Conservation (phyloP, 2,113 vertebrate species). For the Acanthochromis polyacanthus region DNA sequence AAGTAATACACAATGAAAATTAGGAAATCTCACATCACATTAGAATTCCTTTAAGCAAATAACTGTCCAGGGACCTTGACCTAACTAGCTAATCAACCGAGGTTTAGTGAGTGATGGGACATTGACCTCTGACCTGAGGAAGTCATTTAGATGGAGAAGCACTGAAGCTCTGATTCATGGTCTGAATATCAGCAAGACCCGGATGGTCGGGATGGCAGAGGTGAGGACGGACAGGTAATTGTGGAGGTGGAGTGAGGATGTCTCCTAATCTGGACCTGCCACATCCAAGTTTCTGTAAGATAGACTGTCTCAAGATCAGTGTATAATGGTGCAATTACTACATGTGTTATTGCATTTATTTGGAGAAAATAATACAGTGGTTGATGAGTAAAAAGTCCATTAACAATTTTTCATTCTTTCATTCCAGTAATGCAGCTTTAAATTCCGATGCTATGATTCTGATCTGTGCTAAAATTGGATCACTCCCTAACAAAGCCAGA, state of each 20-base stretch:
- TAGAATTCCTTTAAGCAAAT: conserved; percentile 50
- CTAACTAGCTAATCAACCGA: conserved; percentile 52
- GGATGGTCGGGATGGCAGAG: conserved; percentile 55
- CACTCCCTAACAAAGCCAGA: too few relatives aligned
- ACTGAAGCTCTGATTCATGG: conserved; percentile 78
- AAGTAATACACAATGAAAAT: too few relatives aligned
- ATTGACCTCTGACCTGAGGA: conserved; percentile 85
- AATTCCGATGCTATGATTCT: too few relatives aligned
- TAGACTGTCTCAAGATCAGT: conserved; percentile 5
- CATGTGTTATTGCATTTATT: neutral
- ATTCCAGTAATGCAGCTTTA: too few relatives aligned
- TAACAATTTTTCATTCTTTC: too few relatives aligned
- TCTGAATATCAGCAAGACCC: conserved; percentile 67
- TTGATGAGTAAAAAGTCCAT: too few relatives aligned
- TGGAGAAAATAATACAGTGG: too few relatives aligned
- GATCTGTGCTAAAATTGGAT: too few relatives aligned
- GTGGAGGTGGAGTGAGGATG: conserved; percentile 47
- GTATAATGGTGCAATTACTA: neutral
- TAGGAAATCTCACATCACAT: conserved; percentile 30
- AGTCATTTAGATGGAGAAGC: conserved; percentile 81
- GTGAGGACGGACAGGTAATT: conserved; percentile 76
- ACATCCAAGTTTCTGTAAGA: conserved; percentile 13
- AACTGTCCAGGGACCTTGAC: conserved; percentile 50
- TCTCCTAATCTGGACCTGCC: conserved; percentile 39
- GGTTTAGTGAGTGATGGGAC: conserved; percentile 72